Percentiles rank a stretch among this genome's conserved stretches.
These are phyloP conservation scores for Odontothrips loti DNA, from an alignment of 2,888 invertebrate genomes.

Conservation along the genomic window DNA sequence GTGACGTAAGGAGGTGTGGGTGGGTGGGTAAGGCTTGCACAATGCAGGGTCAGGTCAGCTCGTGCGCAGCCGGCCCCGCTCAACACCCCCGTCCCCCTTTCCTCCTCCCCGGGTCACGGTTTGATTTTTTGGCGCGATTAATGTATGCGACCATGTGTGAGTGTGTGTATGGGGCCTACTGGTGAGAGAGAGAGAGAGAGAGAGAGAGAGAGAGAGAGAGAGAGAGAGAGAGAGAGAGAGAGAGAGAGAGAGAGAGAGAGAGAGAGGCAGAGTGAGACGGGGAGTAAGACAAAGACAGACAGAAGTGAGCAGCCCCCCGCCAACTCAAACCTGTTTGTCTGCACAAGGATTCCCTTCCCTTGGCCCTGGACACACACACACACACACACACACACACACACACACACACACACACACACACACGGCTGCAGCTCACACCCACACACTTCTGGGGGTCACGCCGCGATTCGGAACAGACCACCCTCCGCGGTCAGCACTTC, in stretches of 20 bases:
- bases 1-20: neutral
- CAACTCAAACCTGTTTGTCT: slow-evolving; percentile 4
- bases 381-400: neutral
- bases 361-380: neutral
- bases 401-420: neutral
- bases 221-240: neutral
- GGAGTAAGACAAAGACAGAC: neutral
- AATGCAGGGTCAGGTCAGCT: slow-evolving; percentile 20
- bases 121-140: slow-evolving; percentile 19
- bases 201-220: no score
- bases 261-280: no score
- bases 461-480: no score
- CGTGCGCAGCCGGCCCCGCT: neutral
- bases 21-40: slow-evolving; percentile 2
- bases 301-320: neutral
- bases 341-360: slow-evolving; percentile 13
- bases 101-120: neutral
- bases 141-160: neutral
- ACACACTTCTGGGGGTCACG: no score
- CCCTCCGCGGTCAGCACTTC: no score
- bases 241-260: no score
- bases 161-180: no score
- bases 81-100: neutral
- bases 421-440: no score
- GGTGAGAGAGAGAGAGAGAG: neutral